A percentile compares a stretch with the other conserved stretches of the same genome.
Evolutionary conservation across 2,888 invertebrate species (phyloP).

Genomic region (Thyatira batis): DNA sequence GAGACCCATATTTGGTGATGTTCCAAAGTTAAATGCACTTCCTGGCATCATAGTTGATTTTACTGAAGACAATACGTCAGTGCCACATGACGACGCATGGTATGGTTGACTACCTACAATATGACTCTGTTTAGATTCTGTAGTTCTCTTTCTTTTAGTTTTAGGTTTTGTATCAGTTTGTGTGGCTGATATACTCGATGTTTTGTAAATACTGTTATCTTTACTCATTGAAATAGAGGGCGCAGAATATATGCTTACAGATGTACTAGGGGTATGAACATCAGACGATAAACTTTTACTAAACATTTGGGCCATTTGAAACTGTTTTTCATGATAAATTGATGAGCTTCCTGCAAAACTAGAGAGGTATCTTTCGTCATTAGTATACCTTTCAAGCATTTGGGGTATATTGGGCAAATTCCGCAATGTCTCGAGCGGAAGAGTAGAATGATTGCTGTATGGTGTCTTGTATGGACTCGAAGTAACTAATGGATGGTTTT

Average conservation of each 20-base stretch:
- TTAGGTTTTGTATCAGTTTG: constrained; percentile 61
- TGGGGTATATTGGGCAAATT: constrained; percentile 83
- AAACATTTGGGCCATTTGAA: constrained; percentile 84
- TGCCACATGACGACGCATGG: constrained; percentile 84
- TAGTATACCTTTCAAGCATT: constrained; percentile 82
- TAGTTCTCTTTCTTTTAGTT: constrained; percentile 63
- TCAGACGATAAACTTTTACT: constrained; percentile 73
- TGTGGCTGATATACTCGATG: constrained; percentile 35
- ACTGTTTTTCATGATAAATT: constrained; percentile 82
- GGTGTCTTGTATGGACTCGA: constrained; percentile 71
- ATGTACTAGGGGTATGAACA: constrained; percentile 54
- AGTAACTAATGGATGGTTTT: constrained; percentile 63
- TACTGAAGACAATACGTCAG: constrained; percentile 64
- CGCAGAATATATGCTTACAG: constrained; percentile 66
- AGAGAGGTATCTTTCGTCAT: constrained; percentile 81
- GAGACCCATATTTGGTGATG: constrained; percentile 83
- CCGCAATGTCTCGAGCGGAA: constrained; percentile 78
- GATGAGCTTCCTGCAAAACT: constrained; percentile 71
- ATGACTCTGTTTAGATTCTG: constrained; percentile 55
- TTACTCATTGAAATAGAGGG: constrained; percentile 56
- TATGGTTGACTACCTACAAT: constrained; percentile 67
- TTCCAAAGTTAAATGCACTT: constrained; percentile 92
- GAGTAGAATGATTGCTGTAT: constrained; percentile 60
- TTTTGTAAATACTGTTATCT: constrained; percentile 65
- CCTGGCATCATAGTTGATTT: constrained; percentile 87